These are phyloP conservation scores for Sprattus sprattus DNA, from an alignment of 2,113 vertebrate species.

Conservation along the genomic window DNA sequence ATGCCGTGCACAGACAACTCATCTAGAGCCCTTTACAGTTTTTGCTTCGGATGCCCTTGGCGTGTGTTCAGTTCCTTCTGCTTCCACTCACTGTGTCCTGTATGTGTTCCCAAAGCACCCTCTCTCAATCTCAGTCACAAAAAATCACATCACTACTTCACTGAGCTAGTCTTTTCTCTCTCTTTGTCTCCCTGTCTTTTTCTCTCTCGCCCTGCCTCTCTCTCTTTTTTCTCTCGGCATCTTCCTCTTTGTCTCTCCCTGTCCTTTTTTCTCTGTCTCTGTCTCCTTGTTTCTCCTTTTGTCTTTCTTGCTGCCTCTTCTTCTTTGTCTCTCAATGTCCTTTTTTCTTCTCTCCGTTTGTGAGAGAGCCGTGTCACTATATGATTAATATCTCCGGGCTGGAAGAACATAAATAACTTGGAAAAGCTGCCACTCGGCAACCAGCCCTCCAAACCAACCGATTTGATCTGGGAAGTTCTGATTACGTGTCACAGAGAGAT, in stretches of 20 bases:
- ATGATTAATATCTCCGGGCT: constrained; percentile 65
- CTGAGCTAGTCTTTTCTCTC: constrained; percentile 37
- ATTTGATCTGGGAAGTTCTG: constrained; percentile 60
- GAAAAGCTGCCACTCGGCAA: constrained; percentile 45
- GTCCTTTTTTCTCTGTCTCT: not conserved
- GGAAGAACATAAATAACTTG: constrained; percentile 64
- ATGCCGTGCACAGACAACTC: not conserved
- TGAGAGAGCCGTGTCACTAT: constrained; percentile 46
- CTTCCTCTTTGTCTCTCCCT: not conserved
- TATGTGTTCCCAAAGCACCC: constrained; percentile 35
- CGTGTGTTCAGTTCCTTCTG: constrained; percentile 3
- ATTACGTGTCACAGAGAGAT: constrained; percentile 53
- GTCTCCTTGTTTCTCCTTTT: not conserved
- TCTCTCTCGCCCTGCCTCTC: not conserved
- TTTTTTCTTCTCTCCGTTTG: constrained; percentile 42
- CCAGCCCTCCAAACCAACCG: constrained; percentile 58
- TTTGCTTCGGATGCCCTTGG: constrained; percentile 37
- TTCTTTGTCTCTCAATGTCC: not conserved
- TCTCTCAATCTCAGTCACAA: constrained; percentile 56
- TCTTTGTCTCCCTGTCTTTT: not conserved
- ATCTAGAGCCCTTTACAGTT: constrained; percentile 34
- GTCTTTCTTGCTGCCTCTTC: not conserved
- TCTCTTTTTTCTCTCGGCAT: not conserved
- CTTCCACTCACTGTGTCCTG: constrained; percentile 37
- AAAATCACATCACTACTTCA: constrained; percentile 51